Conservation (phyloP, 2,797 vertebrate species). For the Triplophysa bombifrons region DNA sequence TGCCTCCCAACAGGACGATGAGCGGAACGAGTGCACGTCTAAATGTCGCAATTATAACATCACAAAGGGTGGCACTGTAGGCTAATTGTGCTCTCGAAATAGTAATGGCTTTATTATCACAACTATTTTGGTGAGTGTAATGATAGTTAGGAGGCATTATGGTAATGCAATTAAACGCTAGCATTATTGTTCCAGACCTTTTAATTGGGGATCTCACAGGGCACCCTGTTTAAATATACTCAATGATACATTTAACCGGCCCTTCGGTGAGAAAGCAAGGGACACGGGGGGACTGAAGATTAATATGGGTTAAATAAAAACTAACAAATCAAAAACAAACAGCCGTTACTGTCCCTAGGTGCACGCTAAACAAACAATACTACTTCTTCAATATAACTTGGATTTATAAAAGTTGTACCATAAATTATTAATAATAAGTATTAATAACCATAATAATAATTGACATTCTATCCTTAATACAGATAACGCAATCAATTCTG, state of each 20-base stretch:
- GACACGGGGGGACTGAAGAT: slow-evolving; percentile 21
- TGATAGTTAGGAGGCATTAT: slow-evolving; percentile 79
- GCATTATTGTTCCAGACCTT: slow-evolving; percentile 70
- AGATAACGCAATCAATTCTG: no score
- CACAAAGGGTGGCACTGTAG: slow-evolving; percentile 67
- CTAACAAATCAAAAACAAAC: slow-evolving; percentile 22
- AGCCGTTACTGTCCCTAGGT: background rate
- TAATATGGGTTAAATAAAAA: slow-evolving; percentile 30
- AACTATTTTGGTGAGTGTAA: slow-evolving; percentile 73
- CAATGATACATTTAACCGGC: slow-evolving; percentile 57
- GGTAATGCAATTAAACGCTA: slow-evolving; percentile 77
- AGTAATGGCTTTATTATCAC: slow-evolving; percentile 79
- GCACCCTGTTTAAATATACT: slow-evolving; percentile 60
- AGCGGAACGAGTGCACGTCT: slow-evolving; percentile 57
- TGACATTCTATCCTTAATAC: no score
- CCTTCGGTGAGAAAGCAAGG: slow-evolving; percentile 25
- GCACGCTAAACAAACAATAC: background rate
- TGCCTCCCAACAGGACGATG: slow-evolving; percentile 49
- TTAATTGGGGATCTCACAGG: slow-evolving; percentile 69
- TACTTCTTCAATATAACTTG: background rate
- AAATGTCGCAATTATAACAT: slow-evolving; percentile 71
- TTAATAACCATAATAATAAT: no score
- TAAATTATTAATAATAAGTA: no score
- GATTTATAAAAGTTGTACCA: background rate
- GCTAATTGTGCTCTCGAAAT: slow-evolving; percentile 78